Percentiles rank a stretch among this genome's conserved stretches.
These are phyloP conservation scores for Norana najaformis DNA, from an alignment of 2,888 invertebrate species.

Conservation along the genomic window DNA sequence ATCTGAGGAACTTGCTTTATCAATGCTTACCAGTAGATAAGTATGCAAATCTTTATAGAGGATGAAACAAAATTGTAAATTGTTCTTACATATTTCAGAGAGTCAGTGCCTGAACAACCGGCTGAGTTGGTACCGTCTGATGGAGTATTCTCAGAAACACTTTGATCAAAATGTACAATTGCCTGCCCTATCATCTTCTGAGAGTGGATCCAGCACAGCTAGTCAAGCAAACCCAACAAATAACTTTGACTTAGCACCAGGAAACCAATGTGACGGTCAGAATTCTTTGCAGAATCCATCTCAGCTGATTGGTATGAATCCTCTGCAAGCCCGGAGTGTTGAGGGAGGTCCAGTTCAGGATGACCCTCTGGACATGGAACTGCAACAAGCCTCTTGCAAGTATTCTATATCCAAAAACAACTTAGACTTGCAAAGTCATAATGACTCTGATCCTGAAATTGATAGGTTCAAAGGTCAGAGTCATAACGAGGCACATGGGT, in stretches of 20 bases:
- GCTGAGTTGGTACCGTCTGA: constrained; percentile 66
- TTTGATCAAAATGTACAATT: constrained; percentile 27
- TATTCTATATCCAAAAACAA: background rate
- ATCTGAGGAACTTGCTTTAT: background rate
- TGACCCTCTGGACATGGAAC: background rate
- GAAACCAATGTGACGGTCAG: background rate
- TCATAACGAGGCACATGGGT: background rate
- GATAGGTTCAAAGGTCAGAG: background rate
- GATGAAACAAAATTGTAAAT: background rate
- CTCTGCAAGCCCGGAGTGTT: background rate
- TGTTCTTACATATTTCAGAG: constrained; percentile 52
- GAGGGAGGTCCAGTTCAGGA: background rate
- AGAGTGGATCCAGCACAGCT: background rate
- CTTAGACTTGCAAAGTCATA: background rate
- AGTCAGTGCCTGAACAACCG: constrained; percentile 65
- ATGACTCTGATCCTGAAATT: background rate
- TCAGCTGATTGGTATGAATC: background rate
- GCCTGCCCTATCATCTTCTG: constrained; percentile 28
- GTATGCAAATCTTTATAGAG: background rate
- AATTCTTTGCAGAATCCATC: background rate
- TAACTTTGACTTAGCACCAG: background rate
- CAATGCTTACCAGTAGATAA: background rate
- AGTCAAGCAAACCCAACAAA: background rate
- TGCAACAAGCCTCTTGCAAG: background rate
- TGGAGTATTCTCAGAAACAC: constrained; percentile 34